phyloP scores from a whole-genome alignment of 2,797 vertebrate species.

The Enteromius radiatus region DNA sequence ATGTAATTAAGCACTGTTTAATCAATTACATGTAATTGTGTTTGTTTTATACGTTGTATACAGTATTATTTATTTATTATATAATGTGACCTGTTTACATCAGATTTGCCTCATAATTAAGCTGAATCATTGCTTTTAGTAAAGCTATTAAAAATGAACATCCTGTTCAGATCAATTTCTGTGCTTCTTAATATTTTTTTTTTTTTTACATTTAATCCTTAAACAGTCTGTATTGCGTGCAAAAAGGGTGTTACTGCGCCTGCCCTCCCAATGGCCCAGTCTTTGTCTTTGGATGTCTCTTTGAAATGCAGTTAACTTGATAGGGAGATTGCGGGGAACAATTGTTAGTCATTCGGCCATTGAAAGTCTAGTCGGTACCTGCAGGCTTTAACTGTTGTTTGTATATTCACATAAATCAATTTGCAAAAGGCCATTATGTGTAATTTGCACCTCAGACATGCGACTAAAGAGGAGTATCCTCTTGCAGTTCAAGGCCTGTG shows the following conservation, averaged over 20 bases:
- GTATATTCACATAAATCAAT: slow-evolving; percentile 65
- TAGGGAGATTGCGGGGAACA: slow-evolving; percentile 33
- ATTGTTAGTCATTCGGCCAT: slow-evolving; percentile 38
- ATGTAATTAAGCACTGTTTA: too few relatives aligned
- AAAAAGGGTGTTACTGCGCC: background rate
- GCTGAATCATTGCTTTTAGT: too few relatives aligned
- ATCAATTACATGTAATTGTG: too few relatives aligned
- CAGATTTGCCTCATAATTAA: too few relatives aligned
- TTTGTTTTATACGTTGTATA: too few relatives aligned
- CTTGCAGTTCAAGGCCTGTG: slow-evolving; percentile 53
- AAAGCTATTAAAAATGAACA: background rate
- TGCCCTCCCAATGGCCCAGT: background rate
- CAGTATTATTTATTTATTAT: too few relatives aligned
- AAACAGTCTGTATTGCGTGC: background rate
- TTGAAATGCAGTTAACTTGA: slow-evolving; percentile 50
- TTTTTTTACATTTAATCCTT: background rate
- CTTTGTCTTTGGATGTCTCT: slow-evolving; percentile 27
- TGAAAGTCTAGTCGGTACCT: slow-evolving; percentile 34
- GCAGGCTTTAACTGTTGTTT: slow-evolving; percentile 44
- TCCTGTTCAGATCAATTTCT: background rate
- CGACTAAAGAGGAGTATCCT: slow-evolving; percentile 39
- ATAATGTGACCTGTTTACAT: too few relatives aligned
- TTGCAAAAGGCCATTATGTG: slow-evolving; percentile 50
- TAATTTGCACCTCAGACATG: slow-evolving; percentile 60
- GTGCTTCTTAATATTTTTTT: background rate